Evolutionary conservation across 2,888 invertebrate species (phyloP), one percentile per base, ranked within the genome.

Genomic region (Agrochola macilenta): DNA sequence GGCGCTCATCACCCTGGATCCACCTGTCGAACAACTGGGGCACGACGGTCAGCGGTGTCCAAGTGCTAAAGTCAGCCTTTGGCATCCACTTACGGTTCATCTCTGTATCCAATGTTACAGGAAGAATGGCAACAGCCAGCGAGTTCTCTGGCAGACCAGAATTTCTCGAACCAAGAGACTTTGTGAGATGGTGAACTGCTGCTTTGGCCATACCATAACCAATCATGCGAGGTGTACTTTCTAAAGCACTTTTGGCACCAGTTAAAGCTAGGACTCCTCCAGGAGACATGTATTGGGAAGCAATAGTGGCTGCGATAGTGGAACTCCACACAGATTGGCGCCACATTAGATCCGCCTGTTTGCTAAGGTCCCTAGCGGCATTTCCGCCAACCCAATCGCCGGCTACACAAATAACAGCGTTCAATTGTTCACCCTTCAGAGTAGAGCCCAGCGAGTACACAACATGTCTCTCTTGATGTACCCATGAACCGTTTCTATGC

Each of bases 21-120:
- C 99, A 99, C 90, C 98, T 98, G 90, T 97, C 97, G 90, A 99
- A 98, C 74, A 98, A 97, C 98, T 98, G 97, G 61, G 99, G 98
- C 46, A 99, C 97, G 95, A 98, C 99, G 73, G 98, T 97, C 58
- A 99, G 95, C 0, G 99, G 98, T 17, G 99, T 99, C 99, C 99
- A 99, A 11, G 23, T 52, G 52, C 52, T 96, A 85, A 98, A 98
- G 93, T 99, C 99, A 23, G 99, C 99, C 89, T 97, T 98, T 0
- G 99, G 98, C 99, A 99, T 99, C 98, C 98, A 99, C 95, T 99
- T 99, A 76, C 99, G 97, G 92, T 99, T 99, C 99, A 99, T 99
- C 81, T 99, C 99, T 2, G 99, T 99, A 91, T 99, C 99, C 76
- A 99, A 96, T 35, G 99, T 99, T 0, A 99, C 97, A 0, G 99